A percentile compares a stretch with the other conserved stretches of the same genome.
phyloP scores from a whole-genome alignment of 2,113 vertebrate genomes.

The Laticauda colubrina region DNA sequence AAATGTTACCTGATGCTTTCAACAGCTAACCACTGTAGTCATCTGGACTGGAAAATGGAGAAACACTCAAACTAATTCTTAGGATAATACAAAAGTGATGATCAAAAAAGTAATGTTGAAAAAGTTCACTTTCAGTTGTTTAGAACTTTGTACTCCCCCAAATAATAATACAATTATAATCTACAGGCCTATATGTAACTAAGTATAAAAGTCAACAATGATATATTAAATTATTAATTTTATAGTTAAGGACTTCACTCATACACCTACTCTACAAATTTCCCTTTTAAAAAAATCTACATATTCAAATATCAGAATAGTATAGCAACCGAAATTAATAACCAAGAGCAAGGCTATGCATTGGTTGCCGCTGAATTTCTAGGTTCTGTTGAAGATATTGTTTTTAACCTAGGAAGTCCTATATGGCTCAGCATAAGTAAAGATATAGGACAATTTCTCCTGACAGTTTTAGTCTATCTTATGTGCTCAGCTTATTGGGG shows the following conservation, averaged over 20 bases:
- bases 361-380: not conserved
- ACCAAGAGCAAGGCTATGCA: not conserved
- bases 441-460: not conserved
- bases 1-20: not conserved
- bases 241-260: not conserved
- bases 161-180: not conserved
- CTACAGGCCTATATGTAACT: not conserved
- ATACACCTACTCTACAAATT: not conserved
- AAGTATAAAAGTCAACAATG: not conserved
- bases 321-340: not conserved
- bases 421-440: not conserved
- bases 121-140: rapidly evolving
- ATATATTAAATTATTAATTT: not conserved
- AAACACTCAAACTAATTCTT: too few relatives aligned
- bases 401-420: not conserved
- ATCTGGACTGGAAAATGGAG: not conserved
- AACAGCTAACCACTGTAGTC: rapidly evolving
- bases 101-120: not conserved
- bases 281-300: not conserved
- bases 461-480: not conserved
- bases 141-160: not conserved
- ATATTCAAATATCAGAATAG: not conserved
- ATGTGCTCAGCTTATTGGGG: not conserved
- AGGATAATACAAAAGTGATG: not conserved
- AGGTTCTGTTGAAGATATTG: not conserved